These are phyloP conservation scores for Paracanthobrama guichenoti DNA, from an alignment of 2,113 vertebrate species.

Conservation along the genomic window DNA sequence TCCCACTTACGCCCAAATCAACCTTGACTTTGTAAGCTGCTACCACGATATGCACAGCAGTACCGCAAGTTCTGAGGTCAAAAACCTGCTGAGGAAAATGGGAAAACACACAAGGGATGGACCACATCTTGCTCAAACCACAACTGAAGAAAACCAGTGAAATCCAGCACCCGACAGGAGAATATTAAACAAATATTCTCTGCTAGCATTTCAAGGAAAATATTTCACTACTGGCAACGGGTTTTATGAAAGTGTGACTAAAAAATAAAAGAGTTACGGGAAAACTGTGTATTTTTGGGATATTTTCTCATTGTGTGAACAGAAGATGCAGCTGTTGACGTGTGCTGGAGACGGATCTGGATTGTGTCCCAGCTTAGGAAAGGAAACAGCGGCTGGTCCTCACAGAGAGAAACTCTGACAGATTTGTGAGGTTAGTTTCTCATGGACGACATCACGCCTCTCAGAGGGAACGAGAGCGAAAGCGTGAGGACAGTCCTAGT, in stretches of 20 bases:
- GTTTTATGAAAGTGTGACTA: constrained; percentile 22
- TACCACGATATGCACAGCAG: neutral
- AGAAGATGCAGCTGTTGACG: constrained; percentile 41
- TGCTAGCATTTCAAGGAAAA: constrained; percentile 31
- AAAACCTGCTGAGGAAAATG: neutral
- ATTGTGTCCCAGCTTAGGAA: constrained; percentile 22
- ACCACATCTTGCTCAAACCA: constrained; percentile 42
- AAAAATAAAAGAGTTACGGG: constrained; percentile 36
- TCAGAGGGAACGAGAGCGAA: neutral
- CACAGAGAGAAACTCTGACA: constrained; percentile 29
- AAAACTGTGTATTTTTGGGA: constrained; percentile 16
- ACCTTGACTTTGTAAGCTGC: constrained; percentile 27
- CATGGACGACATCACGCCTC: constrained; percentile 11
- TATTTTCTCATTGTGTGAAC: constrained; percentile 23
- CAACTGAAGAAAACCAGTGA: constrained; percentile 44
- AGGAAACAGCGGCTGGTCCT: constrained; percentile 40
- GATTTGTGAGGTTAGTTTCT: constrained; percentile 50
- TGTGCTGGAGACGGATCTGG: constrained; percentile 39
- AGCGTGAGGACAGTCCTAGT: neutral
- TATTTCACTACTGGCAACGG: constrained; percentile 18
- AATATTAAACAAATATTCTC: constrained; percentile 47
- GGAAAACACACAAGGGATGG: neutral
- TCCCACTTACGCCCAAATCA: constrained; percentile 24
- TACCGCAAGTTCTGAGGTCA: constrained; percentile 13
- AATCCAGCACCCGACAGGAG: constrained; percentile 37